Percentiles rank a stretch among this genome's conserved stretches.
Conservation (phyloP, 2,113 vertebrate genomes). For the Leptocoma aspasia region DNA sequence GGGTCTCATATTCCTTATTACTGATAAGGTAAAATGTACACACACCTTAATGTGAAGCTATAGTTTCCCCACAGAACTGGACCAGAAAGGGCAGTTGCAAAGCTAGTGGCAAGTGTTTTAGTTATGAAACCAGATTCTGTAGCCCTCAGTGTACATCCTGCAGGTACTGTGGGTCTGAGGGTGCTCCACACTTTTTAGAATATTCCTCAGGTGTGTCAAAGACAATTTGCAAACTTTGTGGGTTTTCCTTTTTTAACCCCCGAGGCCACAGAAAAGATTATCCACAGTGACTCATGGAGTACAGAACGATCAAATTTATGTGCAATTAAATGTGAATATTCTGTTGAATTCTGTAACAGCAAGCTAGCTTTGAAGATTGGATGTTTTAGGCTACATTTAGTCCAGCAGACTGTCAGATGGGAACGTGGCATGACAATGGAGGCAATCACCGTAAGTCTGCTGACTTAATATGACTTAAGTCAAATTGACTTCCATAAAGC, state of each 20-base stretch:
- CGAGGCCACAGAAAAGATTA: background rate
- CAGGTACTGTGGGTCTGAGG: background rate
- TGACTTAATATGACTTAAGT: background rate
- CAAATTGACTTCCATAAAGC: background rate
- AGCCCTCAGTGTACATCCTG: background rate
- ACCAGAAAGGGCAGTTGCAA: background rate
- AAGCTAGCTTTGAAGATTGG: background rate
- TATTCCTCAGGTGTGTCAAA: background rate
- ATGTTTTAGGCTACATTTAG: background rate
- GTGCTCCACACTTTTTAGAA: background rate
- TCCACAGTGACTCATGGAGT: background rate
- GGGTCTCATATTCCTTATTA: background rate
- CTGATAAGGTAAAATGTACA: rapidly evolving
- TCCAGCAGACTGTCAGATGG: background rate
- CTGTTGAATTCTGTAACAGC: background rate
- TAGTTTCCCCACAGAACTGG: background rate
- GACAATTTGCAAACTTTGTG: background rate
- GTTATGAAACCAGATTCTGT: background rate
- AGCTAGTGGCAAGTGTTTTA: background rate
- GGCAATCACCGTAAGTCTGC: background rate
- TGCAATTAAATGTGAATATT: background rate
- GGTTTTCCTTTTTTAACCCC: background rate
- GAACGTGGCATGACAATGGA: background rate
- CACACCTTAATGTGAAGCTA: rapidly evolving
- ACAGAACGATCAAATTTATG: background rate